Conservation (phyloP, 2,113 vertebrate species). For the Chinchilla lanigera region DNA sequence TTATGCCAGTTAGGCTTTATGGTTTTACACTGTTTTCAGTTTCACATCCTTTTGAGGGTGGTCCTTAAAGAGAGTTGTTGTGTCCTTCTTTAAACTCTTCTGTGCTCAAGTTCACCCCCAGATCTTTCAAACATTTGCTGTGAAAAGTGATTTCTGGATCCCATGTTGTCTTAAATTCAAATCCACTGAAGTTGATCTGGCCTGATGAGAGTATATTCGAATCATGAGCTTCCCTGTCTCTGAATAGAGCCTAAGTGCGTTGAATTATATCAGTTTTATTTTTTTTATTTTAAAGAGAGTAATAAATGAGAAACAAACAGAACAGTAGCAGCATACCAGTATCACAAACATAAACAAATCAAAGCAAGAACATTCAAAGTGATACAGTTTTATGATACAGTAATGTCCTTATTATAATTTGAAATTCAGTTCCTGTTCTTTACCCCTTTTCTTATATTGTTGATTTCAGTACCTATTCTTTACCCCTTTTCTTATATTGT, state of each 20-base stretch:
- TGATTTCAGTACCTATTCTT: background rate
- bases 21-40: background rate
- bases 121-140: background rate
- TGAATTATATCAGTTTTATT: background rate
- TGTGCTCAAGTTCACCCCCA: background rate
- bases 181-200: background rate
- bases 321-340: too few relatives aligned
- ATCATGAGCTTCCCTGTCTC: background rate
- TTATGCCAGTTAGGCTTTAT: conserved; percentile 19
- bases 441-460: too few relatives aligned
- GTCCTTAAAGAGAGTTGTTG: background rate
- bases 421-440: too few relatives aligned
- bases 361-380: too few relatives aligned
- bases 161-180: background rate
- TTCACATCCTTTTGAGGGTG: background rate
- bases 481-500: background rate
- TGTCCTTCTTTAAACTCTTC: background rate
- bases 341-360: too few relatives aligned
- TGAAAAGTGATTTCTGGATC: background rate
- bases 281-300: too few relatives aligned
- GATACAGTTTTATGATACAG: too few relatives aligned
- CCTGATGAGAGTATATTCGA: background rate
- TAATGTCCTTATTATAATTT: too few relatives aligned
- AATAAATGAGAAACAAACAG: too few relatives aligned
- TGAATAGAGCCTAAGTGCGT: background rate